phyloP scores from a whole-genome alignment of 2,797 vertebrate genomes.

The Scyliorhinus canicula region DNA sequence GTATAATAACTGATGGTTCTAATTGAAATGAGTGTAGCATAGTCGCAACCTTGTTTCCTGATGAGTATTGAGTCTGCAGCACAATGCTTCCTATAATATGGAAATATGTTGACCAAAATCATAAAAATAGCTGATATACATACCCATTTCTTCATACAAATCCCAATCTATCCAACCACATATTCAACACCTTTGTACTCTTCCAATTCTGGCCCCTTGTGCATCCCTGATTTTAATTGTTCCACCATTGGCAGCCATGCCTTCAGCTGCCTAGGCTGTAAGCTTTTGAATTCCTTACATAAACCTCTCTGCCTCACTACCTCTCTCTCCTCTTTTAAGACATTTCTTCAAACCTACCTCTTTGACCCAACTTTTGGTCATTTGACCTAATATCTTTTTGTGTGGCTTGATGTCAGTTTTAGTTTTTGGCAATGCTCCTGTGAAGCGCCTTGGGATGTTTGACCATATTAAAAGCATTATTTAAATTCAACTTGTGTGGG shows the following conservation, averaged over 20 bases:
- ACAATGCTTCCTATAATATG: neutral
- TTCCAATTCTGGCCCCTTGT: neutral
- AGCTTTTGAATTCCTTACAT: neutral
- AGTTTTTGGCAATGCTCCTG: neutral
- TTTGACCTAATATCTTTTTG: neutral
- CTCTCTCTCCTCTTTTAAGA: neutral
- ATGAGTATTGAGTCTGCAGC: neutral
- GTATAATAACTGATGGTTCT: neutral
- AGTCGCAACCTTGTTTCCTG: neutral
- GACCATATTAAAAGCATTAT: neutral
- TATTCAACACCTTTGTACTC: neutral
- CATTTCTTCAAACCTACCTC: neutral
- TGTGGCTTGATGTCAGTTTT: neutral
- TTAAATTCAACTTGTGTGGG: neutral
- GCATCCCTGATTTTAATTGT: neutral
- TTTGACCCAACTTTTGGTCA: neutral
- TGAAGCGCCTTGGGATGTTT: neutral
- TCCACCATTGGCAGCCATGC: neutral
- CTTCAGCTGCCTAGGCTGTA: neutral
- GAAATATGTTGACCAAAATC: neutral
- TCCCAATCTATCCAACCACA: neutral
- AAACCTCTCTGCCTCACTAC: neutral
- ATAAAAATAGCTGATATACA: neutral
- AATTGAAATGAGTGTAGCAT: neutral
- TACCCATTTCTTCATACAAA: neutral